Evolutionary conservation across 2,113 vertebrate genomes (phyloP), one percentile per base, ranked within the genome.

Genomic region (Oncorhynchus tshawytscha): DNA sequence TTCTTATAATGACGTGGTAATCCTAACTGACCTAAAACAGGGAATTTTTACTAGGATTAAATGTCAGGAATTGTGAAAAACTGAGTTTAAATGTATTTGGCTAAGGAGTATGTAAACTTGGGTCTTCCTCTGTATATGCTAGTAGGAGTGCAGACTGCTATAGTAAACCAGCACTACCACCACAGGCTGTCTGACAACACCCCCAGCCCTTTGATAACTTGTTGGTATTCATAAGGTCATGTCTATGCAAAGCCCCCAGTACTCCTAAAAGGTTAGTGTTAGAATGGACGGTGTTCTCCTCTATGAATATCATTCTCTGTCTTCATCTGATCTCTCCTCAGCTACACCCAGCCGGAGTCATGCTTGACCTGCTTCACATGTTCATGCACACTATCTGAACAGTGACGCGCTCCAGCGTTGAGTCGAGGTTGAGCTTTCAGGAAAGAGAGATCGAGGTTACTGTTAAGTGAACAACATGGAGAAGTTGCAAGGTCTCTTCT

Each of bases 191-290:
- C 71, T 79, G 81, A 78, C 82, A 70, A 75, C 24, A 51, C 68
- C 71, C n/a, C 12, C n/a, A 15, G 67, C 64, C 73, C 65, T 64
- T 6, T 22, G 69, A 1, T 0, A 82, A 73, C 62, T 31, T 82
- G 76, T 88, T 89, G 80, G 83, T 82, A 88, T 90, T 86, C 87
- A 86, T 86, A 77, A 87, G 78, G 80, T 86, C 78, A 83, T 13
- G 11, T 49, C 3, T 7, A 76, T 77, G 84, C 74, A 79, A 82
- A 78, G 85, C 81, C 65, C 73, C 59, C 74, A 71, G 20, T 73
- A 84, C 80, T 79, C 81, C 79, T 79, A 74, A 85, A 88, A 81
- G 88, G 80, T 90, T 84, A 81, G 71, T 67, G 45, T 85, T 80
- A 76, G 83, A 85, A 90, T 79, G 76, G 81, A 88, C 76, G 74